phyloP scores from a whole-genome alignment of 1,140 invertebrate genomes.

The Pseudoatta argentina region DNA sequence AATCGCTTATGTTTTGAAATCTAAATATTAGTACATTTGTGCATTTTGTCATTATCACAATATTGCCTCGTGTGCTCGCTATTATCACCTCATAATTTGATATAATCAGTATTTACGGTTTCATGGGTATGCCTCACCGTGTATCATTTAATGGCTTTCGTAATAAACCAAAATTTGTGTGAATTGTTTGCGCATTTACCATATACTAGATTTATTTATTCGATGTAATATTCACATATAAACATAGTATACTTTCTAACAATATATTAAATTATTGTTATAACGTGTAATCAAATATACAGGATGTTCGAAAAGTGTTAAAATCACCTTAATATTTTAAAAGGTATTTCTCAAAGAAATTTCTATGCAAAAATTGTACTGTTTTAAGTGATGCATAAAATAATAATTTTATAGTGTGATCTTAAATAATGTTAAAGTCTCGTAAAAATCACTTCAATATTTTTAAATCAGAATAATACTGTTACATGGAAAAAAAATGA shows the following conservation, averaged over 20 bases:
- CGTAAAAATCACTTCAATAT: no score
- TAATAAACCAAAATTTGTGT: slow-evolving; percentile 43
- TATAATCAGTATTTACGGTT: slow-evolving; percentile 43
- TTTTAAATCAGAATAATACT: no score
- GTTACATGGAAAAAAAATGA: no score
- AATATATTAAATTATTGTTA: slow-evolving; percentile 28
- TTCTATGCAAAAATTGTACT: no score
- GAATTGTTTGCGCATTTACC: slow-evolving; percentile 31
- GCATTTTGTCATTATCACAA: slow-evolving; percentile 48
- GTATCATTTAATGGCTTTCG: slow-evolving; percentile 37
- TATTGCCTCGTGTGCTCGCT: slow-evolving; percentile 12
- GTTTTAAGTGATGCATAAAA: no score
- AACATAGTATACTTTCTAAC: slow-evolving; percentile 35
- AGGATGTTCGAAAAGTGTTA: no score
- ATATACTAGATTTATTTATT: slow-evolving; percentile 50
- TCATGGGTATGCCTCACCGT: slow-evolving; percentile 23
- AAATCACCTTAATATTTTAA: no score
- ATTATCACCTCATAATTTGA: slow-evolving; percentile 51
- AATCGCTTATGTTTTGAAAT: slow-evolving; percentile 26
- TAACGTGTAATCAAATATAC: neutral
- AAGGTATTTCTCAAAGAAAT: no score
- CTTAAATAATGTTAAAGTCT: no score
- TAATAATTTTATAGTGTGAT: no score
- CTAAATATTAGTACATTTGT: slow-evolving; percentile 37
- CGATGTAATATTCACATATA: neutral